phyloP scores from a whole-genome alignment of 2,113 vertebrate species.

The Cettia cetti region DNA sequence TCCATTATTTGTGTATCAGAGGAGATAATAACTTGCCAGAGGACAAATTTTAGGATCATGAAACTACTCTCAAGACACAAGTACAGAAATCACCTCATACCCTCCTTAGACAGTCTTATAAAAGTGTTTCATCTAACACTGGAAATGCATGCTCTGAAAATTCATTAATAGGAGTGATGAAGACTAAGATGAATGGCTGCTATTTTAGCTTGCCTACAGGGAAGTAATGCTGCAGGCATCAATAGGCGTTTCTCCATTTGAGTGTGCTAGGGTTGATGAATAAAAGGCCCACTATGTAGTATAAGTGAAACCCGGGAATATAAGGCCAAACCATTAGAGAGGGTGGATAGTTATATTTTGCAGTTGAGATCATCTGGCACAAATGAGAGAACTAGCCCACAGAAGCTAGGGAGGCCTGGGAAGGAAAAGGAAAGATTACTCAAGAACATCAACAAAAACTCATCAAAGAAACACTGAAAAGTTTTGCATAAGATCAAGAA shows the following conservation, averaged over 20 bases:
- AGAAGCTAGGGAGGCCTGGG: background rate
- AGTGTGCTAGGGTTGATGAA: background rate
- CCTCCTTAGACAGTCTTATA: background rate
- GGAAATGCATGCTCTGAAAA: background rate
- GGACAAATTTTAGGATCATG: background rate
- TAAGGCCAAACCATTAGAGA: background rate
- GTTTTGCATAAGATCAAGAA: background rate
- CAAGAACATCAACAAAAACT: background rate
- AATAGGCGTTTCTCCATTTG: background rate
- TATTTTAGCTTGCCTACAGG: background rate
- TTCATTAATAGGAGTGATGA: background rate
- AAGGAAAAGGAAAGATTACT: background rate
- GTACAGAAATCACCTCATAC: background rate
- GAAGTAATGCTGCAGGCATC: background rate
- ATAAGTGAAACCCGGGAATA: background rate
- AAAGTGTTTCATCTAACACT: slow-evolving; percentile 5
- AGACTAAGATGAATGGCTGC: background rate
- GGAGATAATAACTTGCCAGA: background rate
- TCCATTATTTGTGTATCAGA: background rate
- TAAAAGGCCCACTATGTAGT: background rate
- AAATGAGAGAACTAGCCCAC: background rate
- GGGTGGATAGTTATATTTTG: background rate
- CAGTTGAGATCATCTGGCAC: background rate
- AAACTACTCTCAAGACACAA: background rate
- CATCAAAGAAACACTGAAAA: background rate